These are phyloP conservation scores for Anastrepha obliqua DNA, from an alignment of 1,140 invertebrate genomes.

Conservation along the genomic window DNA sequence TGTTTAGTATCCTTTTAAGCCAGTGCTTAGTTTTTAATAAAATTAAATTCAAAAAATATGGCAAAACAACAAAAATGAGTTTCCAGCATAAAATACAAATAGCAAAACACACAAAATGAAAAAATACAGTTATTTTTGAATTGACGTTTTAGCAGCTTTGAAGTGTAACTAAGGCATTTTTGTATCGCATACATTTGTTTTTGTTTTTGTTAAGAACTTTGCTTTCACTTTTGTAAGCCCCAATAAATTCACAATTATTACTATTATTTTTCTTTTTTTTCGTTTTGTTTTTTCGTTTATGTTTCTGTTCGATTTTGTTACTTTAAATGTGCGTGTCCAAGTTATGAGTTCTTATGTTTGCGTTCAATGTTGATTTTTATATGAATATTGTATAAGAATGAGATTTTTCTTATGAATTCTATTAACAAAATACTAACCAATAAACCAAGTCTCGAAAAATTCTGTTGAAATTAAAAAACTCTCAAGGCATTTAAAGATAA, in stretches of 20 bases:
- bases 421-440: constrained; percentile 45
- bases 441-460: not conserved
- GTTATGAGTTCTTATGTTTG: constrained; percentile 21
- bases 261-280: not conserved
- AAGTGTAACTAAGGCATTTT: constrained; percentile 15
- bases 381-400: not conserved
- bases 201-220: constrained; percentile 20
- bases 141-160: constrained; percentile 8
- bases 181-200: constrained; percentile 4
- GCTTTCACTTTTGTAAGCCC: not conserved
- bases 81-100: not conserved
- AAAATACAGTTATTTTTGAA: not conserved
- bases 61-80: not conserved
- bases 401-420: not conserved
- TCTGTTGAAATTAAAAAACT: not conserved
- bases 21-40: not conserved
- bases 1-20: not conserved
- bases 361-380: not conserved
- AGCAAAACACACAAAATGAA: not conserved
- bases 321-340: constrained; percentile 45
- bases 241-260: not conserved
- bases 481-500: not conserved
- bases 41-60: not conserved
- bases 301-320: not conserved
- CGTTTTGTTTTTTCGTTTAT: not conserved